Evolutionary conservation across 2,797 vertebrate genomes (phyloP).

Genomic region (Semaprochilodus insignis): DNA sequence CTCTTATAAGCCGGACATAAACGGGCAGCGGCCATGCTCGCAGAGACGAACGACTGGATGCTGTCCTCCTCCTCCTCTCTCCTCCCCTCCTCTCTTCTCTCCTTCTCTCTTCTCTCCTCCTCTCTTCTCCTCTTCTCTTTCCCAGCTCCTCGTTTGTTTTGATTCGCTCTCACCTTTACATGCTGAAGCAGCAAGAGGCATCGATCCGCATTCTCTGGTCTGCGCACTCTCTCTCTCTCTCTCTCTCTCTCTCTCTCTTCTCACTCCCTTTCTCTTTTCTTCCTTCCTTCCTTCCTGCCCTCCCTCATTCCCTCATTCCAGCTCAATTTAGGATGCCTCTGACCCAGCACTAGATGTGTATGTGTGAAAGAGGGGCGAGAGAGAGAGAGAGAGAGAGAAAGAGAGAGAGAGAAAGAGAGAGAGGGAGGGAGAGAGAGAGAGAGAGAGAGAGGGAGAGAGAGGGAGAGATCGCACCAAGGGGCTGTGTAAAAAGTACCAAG

Average conservation of each 20-base stretch:
- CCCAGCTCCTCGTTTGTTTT: slow-evolving; percentile 59
- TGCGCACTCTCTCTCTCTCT: slow-evolving; percentile 63
- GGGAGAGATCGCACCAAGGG: slow-evolving; percentile 67
- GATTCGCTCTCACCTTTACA: slow-evolving; percentile 61
- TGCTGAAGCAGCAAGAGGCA: slow-evolving; percentile 71
- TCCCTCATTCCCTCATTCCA: slow-evolving; percentile 51
- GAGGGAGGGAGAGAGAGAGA: background rate
- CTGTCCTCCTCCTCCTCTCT: slow-evolving; percentile 60
- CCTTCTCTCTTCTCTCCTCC: slow-evolving; percentile 52
- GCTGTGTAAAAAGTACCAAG: slow-evolving; percentile 77
- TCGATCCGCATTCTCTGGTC: slow-evolving; percentile 68
- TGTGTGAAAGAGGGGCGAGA: slow-evolving; percentile 31
- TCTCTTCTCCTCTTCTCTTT: slow-evolving; percentile 48
- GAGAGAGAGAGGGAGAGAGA: slow-evolving; percentile 23
- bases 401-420: background rate
- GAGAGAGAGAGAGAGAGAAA: slow-evolving; percentile 16
- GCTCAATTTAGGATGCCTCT: slow-evolving; percentile 53
- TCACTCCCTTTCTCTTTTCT: slow-evolving; percentile 44
- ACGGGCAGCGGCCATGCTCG: slow-evolving; percentile 52
- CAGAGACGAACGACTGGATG: slow-evolving; percentile 36
- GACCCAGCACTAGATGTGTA: slow-evolving; percentile 38
- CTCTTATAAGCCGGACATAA: slow-evolving; percentile 30
- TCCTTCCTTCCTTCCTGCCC: slow-evolving; percentile 41
- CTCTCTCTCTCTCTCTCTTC: slow-evolving; percentile 55
- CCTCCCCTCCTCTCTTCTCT: slow-evolving; percentile 58